phyloP scores from a whole-genome alignment of 1,140 invertebrate genomes.

The Helicorthomorpha holstii region DNA sequence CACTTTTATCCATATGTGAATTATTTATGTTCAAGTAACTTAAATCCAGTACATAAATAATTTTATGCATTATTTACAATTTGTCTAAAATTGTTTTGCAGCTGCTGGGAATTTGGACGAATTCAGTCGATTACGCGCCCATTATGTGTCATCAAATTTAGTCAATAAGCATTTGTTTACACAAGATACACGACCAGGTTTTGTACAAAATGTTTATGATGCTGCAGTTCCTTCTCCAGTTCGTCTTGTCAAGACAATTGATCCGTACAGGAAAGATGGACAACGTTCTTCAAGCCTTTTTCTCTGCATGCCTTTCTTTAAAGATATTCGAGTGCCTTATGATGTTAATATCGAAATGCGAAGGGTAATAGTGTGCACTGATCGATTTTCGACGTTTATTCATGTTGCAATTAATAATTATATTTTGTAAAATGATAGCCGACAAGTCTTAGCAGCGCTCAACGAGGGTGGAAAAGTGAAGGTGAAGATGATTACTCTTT shows the following conservation, averaged over 20 bases:
- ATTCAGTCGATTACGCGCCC: conserved; percentile 52
- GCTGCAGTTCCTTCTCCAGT: conserved; percentile 39
- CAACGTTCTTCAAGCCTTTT: conserved; percentile 38
- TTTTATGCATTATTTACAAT: too few relatives aligned
- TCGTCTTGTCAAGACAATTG: conserved; percentile 14
- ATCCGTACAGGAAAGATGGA: conserved; percentile 35
- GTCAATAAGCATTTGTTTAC: conserved; percentile 48
- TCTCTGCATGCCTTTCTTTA: conserved; percentile 57
- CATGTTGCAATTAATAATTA: background rate
- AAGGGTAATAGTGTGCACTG: conserved; percentile 39
- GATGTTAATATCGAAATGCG: conserved; percentile 71
- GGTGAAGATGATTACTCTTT: conserved; percentile 45
- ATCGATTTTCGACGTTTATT: background rate
- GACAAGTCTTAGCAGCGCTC: conserved; percentile 47
- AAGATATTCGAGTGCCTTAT: conserved; percentile 33
- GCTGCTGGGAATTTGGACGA: conserved; percentile 68
- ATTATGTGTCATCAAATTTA: conserved; percentile 45
- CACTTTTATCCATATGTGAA: too few relatives aligned
- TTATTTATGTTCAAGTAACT: too few relatives aligned
- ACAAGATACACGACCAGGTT: conserved; percentile 41
- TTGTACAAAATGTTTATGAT: conserved; percentile 51
- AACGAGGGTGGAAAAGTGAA: conserved; percentile 63
- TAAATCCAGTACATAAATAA: too few relatives aligned
- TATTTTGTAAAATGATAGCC: conserved; percentile 37
- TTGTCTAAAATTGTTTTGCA: conserved; percentile 40